A percentile compares a stretch with the other conserved stretches of the same genome.
These are phyloP conservation scores for Lasius platythorax DNA, from an alignment of 2,888 invertebrate genomes.

Conservation along the genomic window DNA sequence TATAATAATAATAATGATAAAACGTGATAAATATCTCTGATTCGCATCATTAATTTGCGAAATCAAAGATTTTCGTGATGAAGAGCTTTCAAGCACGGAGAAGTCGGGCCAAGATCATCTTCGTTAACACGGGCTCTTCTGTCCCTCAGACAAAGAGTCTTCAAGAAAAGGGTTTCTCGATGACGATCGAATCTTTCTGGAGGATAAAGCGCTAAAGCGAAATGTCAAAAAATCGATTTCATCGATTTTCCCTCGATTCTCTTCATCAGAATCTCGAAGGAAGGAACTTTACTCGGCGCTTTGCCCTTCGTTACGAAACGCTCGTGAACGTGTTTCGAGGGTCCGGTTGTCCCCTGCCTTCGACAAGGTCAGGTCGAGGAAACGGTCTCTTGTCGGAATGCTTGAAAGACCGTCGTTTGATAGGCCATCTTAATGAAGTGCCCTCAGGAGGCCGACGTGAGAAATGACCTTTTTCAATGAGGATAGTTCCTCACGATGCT, in stretches of 20 bases:
- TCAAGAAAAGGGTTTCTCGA: slow-evolving; percentile 73
- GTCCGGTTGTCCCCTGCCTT: slow-evolving; percentile 41
- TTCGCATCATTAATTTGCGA: slow-evolving; percentile 2
- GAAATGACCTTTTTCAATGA: slow-evolving; percentile 69
- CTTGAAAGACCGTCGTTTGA: slow-evolving; percentile 66
- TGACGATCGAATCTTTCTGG: slow-evolving; percentile 74
- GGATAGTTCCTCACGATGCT: background rate
- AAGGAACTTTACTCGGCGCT: slow-evolving; percentile 9
- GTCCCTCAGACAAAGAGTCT: slow-evolving; percentile 65
- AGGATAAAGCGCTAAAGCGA: slow-evolving; percentile 47
- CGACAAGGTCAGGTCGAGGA: slow-evolving; percentile 40
- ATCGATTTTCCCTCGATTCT: slow-evolving; percentile 23
- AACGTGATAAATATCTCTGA: background rate
- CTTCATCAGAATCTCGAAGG: slow-evolving; percentile 13
- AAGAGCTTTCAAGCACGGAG: background rate
- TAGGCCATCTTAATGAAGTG: slow-evolving; percentile 72
- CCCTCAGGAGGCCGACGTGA: slow-evolving; percentile 58
- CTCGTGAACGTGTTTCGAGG: slow-evolving; percentile 42
- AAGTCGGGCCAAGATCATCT: slow-evolving; percentile 33
- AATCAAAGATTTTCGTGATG: background rate
- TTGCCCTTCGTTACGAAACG: slow-evolving; percentile 61
- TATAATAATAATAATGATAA: background rate
- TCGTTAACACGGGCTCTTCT: slow-evolving; percentile 71
- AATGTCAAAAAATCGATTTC: slow-evolving; percentile 65
- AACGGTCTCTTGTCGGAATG: slow-evolving; percentile 56